phyloP scores from a whole-genome alignment of 2,797 vertebrate species.

The Cossypha heuglini region DNA sequence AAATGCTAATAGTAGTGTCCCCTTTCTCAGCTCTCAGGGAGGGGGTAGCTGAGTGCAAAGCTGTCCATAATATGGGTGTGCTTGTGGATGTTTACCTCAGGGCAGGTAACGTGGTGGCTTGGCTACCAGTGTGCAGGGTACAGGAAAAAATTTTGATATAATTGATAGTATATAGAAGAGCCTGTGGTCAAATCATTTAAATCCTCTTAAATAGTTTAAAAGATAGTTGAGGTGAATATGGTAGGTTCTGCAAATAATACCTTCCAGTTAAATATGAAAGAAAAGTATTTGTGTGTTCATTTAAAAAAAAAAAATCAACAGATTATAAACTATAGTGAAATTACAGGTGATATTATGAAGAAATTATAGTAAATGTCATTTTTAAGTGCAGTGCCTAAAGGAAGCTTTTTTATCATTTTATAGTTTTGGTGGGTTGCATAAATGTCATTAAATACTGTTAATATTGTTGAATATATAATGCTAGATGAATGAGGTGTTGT shows the following conservation, averaged over 20 bases:
- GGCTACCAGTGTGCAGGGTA: neutral
- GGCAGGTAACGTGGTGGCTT: neutral
- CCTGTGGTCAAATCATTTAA: neutral
- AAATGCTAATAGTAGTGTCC: neutral
- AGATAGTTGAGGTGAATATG: neutral
- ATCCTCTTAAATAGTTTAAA: neutral
- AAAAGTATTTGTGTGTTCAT: neutral
- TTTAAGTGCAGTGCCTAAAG: neutral
- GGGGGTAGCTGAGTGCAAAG: neutral
- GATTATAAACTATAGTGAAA: neutral
- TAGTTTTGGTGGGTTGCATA: neutral
- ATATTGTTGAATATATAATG: neutral
- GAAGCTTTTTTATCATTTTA: neutral
- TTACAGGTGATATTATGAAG: neutral
- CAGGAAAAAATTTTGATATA: accelerated
- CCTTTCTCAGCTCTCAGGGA: neutral
- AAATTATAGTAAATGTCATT: neutral
- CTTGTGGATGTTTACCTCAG: neutral
- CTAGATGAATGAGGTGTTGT: neutral
- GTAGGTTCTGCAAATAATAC: neutral
- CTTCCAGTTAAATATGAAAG: neutral
- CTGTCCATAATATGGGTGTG: neutral
- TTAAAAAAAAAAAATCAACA: neutral
- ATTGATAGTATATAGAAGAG: neutral
- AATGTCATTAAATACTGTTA: neutral